Base-by-base conservation (phyloP, 2,888 invertebrate species). In the Ferrisia virgata region DNA sequence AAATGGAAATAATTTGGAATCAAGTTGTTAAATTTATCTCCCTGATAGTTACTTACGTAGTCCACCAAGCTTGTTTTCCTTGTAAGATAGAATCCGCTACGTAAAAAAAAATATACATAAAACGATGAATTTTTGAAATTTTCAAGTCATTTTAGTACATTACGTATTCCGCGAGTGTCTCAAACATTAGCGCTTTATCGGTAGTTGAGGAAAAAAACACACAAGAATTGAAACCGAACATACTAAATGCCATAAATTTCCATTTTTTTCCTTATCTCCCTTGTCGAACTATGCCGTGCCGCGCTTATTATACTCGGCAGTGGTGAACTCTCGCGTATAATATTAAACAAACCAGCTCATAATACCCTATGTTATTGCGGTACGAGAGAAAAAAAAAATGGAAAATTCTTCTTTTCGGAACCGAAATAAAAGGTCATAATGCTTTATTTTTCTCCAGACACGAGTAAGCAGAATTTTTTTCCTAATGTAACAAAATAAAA, bases 191-290 rank as follows among this genome's bases (percentile, higher is more conserved):
- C 72, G 72, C 18, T 76, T 18, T 76, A 36, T 36, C 72, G 72
- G 28, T 76, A 36, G 72, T 36, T 64, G 28, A 25, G 28, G 31
- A n/a, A 72, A 76, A 76, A 36, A 36, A 76, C 36, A 36, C 36
- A 36, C 36, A 36, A 76, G 18, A 36, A 36, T 36, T 18, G 72
- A 76, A 36, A 31, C 33, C 36, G 33, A 76, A 76, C 72, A 76
- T 76, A 53, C 53, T 53, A 36, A 76, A 76, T 31, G 72, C 36
- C 18, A 76, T 76, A 76, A 76, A 76, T 76, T 76, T 36, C 72
- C n/a, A 76, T 76, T 76, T 76, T 76, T 76, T 76, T 36, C 36
- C n/a, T 36, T 36, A 76, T 76, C 18, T 76, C 9, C 18, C 36
- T 76, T 18, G 72, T 18, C 72, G 72, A 76, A 76, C 33, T 28